A percentile compares a stretch with the other conserved stretches of the same genome.
Conservation (phyloP, 1,140 invertebrate genomes). For the Manduca sexta region DNA sequence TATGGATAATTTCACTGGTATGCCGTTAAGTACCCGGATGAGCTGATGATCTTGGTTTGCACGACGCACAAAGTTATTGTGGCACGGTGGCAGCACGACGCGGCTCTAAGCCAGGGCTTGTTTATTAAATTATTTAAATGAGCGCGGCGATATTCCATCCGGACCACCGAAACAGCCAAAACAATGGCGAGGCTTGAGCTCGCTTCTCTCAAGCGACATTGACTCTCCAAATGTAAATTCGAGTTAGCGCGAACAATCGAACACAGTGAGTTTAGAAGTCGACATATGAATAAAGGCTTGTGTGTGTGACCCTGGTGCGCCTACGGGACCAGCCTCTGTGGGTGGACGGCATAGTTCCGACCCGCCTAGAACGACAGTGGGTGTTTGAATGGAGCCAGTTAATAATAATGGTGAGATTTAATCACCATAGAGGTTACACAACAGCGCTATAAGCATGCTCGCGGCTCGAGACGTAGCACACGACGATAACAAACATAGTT, state of each 20-base stretch:
- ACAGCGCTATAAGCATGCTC: slow-evolving; percentile 62
- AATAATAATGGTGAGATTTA: slow-evolving; percentile 73
- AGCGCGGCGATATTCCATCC: slow-evolving; percentile 27
- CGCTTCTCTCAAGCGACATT: slow-evolving; percentile 55
- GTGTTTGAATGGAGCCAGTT: slow-evolving; percentile 72
- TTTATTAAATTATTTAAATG: slow-evolving; percentile 41
- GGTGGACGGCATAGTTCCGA: slow-evolving; percentile 70
- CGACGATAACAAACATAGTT: slow-evolving; percentile 44
- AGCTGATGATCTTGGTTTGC: slow-evolving; percentile 65
- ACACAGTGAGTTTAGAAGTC: slow-evolving; percentile 54
- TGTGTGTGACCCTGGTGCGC: slow-evolving; percentile 69
- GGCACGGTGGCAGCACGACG: slow-evolving; percentile 16
- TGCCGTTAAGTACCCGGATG: slow-evolving; percentile 43
- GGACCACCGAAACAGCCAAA: slow-evolving; percentile 59
- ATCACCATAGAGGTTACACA: slow-evolving; percentile 70
- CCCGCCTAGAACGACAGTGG: slow-evolving; percentile 68
- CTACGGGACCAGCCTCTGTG: slow-evolving; percentile 68
- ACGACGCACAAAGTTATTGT: slow-evolving; percentile 36
- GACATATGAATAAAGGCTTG: slow-evolving; percentile 58
- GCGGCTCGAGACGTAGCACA: slow-evolving; percentile 50
- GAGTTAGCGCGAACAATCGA: slow-evolving; percentile 59
- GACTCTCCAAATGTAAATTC: slow-evolving; percentile 63
- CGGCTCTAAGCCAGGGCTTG: slow-evolving; percentile 20
- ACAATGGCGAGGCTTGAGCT: slow-evolving; percentile 63
- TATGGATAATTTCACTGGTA: slow-evolving; percentile 35